phyloP scores from a whole-genome alignment of 2,113 vertebrate genomes.

The Zosterops pallidus region DNA sequence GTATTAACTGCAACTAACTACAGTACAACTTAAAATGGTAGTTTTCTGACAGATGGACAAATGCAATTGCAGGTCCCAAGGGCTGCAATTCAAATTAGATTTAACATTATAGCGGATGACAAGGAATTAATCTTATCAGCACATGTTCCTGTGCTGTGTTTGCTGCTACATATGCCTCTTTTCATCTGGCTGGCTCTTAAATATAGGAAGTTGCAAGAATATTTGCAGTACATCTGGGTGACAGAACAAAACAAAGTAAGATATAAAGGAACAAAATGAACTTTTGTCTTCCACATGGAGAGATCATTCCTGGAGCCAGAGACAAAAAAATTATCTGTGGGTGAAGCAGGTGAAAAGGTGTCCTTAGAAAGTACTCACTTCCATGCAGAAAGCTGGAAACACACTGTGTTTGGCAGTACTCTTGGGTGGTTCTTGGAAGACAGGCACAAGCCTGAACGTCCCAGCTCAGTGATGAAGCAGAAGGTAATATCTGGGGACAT shows the following conservation, averaged over 20 bases:
- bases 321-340: neutral
- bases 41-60: constrained; percentile 51
- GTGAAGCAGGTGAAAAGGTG: neutral
- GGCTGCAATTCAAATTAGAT: constrained; percentile 31
- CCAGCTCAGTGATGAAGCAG: neutral
- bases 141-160: neutral
- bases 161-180: neutral
- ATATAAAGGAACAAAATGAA: neutral
- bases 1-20: neutral
- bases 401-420: neutral
- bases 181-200: neutral
- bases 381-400: neutral
- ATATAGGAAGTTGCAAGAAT: neutral
- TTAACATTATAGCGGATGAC: constrained; percentile 12
- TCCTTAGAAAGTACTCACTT: neutral
- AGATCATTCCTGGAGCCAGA: neutral
- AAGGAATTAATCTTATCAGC: constrained; percentile 43
- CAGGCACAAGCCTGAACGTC: neutral
- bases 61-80: constrained; percentile 15
- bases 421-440: neutral
- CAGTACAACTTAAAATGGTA: neutral
- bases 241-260: neutral
- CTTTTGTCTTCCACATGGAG: neutral
- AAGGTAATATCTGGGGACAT: neutral
- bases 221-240: neutral